Evolutionary conservation across 2,113 vertebrate species (phyloP).

Genomic region (Macquaria ambigua): DNA sequence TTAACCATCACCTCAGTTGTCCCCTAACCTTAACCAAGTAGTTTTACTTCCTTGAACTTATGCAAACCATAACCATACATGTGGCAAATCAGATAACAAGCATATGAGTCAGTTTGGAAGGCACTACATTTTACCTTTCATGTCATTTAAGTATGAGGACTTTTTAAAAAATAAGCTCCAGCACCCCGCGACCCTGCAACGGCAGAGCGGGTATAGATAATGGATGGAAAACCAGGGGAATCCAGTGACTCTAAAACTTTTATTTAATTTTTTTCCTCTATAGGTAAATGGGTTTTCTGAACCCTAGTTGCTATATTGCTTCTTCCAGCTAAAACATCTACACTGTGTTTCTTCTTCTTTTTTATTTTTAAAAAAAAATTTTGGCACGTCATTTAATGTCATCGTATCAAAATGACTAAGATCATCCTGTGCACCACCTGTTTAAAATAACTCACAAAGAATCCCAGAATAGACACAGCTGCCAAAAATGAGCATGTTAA

Average conservation of each 20-base stretch:
- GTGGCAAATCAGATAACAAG: background rate
- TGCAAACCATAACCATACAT: too few relatives aligned
- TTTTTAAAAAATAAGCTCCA: background rate
- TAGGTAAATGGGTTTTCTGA: background rate
- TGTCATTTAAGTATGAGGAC: background rate
- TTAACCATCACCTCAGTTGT: too few relatives aligned
- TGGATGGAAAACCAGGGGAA: background rate
- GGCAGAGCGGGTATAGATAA: background rate
- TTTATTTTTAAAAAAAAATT: too few relatives aligned
- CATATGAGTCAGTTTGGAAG: background rate
- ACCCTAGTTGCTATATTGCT: background rate
- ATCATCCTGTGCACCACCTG: constrained; percentile 49
- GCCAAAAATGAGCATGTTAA: constrained; percentile 21
- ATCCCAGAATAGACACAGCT: constrained; percentile 37
- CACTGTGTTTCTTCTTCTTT: background rate
- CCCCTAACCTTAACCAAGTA: too few relatives aligned
- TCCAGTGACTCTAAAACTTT: background rate
- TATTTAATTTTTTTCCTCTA: background rate
- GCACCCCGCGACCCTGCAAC: background rate
- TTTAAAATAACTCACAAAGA: constrained; percentile 53
- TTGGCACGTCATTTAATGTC: constrained; percentile 35
- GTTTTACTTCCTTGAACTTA: too few relatives aligned
- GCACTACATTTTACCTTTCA: background rate
- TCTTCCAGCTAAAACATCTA: background rate
- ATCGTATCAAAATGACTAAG: constrained; percentile 39